Evolutionary conservation across 2,113 vertebrate genomes (phyloP).

Genomic region (Salvelinus sp.): DNA sequence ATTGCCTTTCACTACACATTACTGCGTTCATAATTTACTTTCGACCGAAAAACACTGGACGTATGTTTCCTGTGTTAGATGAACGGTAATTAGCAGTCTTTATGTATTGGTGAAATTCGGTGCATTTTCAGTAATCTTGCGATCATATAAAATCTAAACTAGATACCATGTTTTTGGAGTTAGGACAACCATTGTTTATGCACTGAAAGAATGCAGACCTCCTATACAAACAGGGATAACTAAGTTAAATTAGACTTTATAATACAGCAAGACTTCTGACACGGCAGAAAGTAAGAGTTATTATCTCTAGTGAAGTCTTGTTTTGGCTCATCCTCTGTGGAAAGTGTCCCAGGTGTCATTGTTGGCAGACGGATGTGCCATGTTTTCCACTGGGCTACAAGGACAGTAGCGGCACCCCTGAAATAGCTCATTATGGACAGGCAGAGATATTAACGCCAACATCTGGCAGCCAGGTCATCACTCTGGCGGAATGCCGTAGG

Average conservation of each 20-base stretch:
- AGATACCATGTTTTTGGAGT: no score
- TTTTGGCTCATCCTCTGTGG: constrained; percentile 9
- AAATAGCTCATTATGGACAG: constrained; percentile 52
- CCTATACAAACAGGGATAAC: background rate
- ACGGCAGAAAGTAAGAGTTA: background rate
- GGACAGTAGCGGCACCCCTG: constrained; percentile 39
- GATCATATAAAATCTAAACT: no score
- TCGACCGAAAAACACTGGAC: constrained; percentile 20
- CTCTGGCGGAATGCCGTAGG: constrained; percentile 26
- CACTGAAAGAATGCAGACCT: background rate
- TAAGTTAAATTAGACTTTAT: background rate
- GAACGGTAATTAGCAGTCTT: constrained; percentile 13
- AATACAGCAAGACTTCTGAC: background rate
- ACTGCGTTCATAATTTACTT: constrained; percentile 28
- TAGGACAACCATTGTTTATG: background rate
- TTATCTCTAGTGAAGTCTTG: background rate
- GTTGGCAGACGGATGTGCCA: constrained; percentile 42
- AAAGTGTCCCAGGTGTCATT: constrained; percentile 39
- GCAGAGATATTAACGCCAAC: constrained; percentile 44
- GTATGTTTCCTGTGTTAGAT: constrained; percentile 41
- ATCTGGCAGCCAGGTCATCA: constrained; percentile 51
- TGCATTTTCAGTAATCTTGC: no score
- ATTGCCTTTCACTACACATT: constrained; percentile 39
- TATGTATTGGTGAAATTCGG: background rate
- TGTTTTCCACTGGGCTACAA: constrained; percentile 37